Percentiles rank a stretch among this genome's conserved stretches.
Conservation (phyloP, 2,113 vertebrate species). For the Bostrychus sinensis region DNA sequence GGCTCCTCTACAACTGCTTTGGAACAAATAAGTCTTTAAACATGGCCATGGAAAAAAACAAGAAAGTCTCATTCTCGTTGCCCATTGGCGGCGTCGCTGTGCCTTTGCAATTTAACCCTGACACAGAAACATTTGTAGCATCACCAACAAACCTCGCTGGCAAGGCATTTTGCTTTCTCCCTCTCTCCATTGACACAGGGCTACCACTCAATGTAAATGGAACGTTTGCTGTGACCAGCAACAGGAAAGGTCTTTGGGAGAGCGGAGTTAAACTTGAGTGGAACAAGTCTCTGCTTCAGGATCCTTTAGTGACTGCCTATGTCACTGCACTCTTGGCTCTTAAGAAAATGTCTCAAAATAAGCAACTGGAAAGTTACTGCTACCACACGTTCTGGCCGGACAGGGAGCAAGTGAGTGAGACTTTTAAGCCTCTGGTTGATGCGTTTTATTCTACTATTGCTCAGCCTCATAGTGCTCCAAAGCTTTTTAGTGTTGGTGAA, state of each 20-base stretch:
- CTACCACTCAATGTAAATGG: constrained; percentile 86
- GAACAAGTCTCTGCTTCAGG: constrained; percentile 82
- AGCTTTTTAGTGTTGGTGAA: constrained; percentile 82
- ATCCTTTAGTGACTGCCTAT: constrained; percentile 75
- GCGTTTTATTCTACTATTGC: constrained; percentile 80
- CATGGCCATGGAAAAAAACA: constrained; percentile 62
- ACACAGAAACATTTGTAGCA: constrained; percentile 63
- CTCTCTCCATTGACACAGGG: constrained; percentile 82
- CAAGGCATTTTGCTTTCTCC: constrained; percentile 85
- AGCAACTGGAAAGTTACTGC: constrained; percentile 72
- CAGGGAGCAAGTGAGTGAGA: constrained; percentile 65
- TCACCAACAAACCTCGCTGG: constrained; percentile 63
- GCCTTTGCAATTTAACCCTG: constrained; percentile 69
- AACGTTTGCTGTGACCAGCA: constrained; percentile 85
- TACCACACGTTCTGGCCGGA: constrained; percentile 86
- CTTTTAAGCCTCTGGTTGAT: constrained; percentile 79
- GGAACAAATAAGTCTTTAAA: constrained; percentile 73
- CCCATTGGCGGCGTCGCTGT: constrained; percentile 84
- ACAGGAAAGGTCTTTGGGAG: constrained; percentile 84
- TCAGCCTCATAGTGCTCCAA: constrained; percentile 41
- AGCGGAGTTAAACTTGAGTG: constrained; percentile 75
- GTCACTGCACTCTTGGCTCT: constrained; percentile 75
- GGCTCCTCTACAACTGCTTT: constrained; percentile 82
- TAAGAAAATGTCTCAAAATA: constrained; percentile 75
- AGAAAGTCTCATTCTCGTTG: constrained; percentile 60